A percentile compares a stretch with the other conserved stretches of the same genome.
These are phyloP conservation scores for Siderastrea siderea DNA, from an alignment of 92 coral and sea anemone genomes.

Conservation along the genomic window DNA sequence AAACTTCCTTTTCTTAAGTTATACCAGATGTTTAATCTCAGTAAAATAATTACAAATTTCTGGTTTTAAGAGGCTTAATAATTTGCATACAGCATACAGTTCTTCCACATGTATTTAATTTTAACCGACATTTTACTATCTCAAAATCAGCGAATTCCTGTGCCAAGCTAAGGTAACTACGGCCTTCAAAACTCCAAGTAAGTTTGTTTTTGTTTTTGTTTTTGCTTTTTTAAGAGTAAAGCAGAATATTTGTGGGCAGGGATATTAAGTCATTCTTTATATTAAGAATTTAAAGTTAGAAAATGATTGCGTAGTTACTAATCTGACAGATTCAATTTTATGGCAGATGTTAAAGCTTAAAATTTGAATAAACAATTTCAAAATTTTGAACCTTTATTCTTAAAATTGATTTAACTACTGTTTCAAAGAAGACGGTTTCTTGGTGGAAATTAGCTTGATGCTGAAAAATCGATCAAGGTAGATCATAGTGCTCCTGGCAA, in stretches of 20 bases:
- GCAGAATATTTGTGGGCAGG: background rate
- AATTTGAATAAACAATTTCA: constrained; percentile 23
- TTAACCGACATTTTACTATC: background rate
- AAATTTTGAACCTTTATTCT: background rate
- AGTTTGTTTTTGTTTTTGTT: no score
- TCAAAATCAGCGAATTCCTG: constrained; percentile 2
- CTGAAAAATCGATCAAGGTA: background rate
- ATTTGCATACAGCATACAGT: constrained; percentile 14
- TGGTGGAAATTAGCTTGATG: background rate
- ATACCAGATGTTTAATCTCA: constrained; percentile 9
- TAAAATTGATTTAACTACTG: background rate
- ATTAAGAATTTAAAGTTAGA: background rate
- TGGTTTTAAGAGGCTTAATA: background rate
- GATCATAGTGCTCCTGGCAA: background rate
- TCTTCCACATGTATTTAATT: background rate
- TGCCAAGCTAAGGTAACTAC: no score
- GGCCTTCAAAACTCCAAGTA: no score
- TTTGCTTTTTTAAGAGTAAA: background rate
- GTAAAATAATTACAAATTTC: background rate
- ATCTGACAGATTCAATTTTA: background rate
- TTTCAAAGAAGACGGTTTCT: background rate
- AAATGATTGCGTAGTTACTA: background rate
- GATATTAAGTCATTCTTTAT: background rate
- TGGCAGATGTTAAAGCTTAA: background rate
- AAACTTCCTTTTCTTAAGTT: constrained; percentile 20